phyloP scores from a whole-genome alignment of 2,113 vertebrate species.

The Malurus cyaneus region DNA sequence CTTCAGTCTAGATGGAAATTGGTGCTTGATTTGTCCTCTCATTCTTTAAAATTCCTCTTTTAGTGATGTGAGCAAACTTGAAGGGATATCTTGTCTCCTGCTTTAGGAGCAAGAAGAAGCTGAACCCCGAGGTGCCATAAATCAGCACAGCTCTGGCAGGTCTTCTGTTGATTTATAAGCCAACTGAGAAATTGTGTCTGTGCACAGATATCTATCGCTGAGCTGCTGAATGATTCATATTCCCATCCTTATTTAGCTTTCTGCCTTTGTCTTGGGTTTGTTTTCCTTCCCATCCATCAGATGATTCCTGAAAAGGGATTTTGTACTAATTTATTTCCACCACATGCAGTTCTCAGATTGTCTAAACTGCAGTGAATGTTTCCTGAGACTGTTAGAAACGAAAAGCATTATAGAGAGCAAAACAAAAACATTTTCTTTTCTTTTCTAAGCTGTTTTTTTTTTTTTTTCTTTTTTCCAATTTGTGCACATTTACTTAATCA shows the following conservation, averaged over 20 bases:
- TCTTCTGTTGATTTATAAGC: slow-evolving; percentile 18
- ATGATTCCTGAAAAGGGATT: not conserved
- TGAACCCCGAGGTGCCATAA: not conserved
- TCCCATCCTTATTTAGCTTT: not conserved
- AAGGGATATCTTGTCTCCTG: not conserved
- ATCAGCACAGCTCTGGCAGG: not conserved
- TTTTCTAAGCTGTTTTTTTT: not conserved
- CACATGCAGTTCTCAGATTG: not conserved
- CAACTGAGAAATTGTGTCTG: not conserved
- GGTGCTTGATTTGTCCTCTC: not conserved
- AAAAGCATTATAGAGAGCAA: not conserved
- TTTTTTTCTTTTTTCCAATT: not conserved
- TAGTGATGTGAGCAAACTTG: not conserved
- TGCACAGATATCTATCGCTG: not conserved
- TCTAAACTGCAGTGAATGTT: not conserved
- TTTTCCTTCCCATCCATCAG: not conserved
- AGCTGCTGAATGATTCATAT: slow-evolving; percentile 18
- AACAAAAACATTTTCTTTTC: not conserved
- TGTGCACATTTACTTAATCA: not conserved
- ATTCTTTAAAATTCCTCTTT: not conserved
- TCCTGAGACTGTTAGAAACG: not conserved
- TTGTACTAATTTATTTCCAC: slow-evolving; percentile 14
- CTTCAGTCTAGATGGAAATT: not conserved
- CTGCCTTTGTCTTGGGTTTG: not conserved
- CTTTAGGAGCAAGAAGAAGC: not conserved